Base-by-base conservation (phyloP, 2,888 invertebrate genomes). In the Oscheius sp. region DNA sequence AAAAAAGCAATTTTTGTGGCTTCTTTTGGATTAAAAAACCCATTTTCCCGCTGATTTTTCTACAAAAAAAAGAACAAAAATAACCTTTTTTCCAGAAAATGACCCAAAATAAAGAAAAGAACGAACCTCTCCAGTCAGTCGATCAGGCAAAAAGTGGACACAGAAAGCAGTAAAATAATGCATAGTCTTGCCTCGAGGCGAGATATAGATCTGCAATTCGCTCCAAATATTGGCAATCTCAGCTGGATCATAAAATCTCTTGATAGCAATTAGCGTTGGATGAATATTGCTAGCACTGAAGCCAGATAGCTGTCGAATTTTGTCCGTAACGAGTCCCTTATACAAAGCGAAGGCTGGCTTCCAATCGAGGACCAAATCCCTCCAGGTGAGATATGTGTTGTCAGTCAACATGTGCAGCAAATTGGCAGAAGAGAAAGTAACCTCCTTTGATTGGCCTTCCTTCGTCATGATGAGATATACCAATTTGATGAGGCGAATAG, bases 321-420 rank as follows among this genome's bases (percentile, higher is more conserved):
- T 67, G 8, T 58, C 67, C 25, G 57, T 58, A 12, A 25, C 37
- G 1, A 46, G 17, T 15, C 34, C 58, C 20, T 48, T 33, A 45
- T 46, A 73, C 0, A 76, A 45, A 1, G 70, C 65, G 46, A 68
- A 76, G 33, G 74, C 20, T 3, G 74, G 74, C 23, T 50, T 34
- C 78, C 78, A 78, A 20, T 78, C 78, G 29, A 78, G 68, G 10
- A 64, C 58, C 31, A 75, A 12, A 46, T 78, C 75, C 17, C 46
- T 52, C 23, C 55, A 37, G 10, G 58, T 52, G 10, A 71, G 37
- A 17, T 57, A 46, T 1, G 71, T 68, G 23, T 55, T n/a, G n/a
- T n/a, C n/a, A n/a, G n/a, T n/a, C n/a, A n/a, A n/a, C n/a, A n/a
- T n/a, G n/a, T n/a, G 34, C 65, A 70, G 29, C 5, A 70, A 31